Base-by-base conservation (phyloP, 2,113 vertebrate genomes). In the Stercorarius parasiticus region DNA sequence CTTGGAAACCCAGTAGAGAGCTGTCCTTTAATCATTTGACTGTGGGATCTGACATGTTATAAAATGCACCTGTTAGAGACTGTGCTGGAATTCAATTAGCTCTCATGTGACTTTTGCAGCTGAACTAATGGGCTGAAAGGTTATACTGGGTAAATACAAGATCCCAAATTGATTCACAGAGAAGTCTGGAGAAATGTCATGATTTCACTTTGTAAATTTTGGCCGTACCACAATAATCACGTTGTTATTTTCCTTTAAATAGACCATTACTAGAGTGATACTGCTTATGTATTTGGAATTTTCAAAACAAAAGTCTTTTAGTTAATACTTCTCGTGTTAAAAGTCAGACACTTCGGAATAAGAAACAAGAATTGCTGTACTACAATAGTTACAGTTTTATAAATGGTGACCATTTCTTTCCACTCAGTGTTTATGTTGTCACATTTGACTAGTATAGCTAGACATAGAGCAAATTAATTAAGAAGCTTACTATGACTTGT, bases 111-210 rank as follows among this genome's bases (percentile, higher is more conserved):
- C 80, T 93, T 89, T 80, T 95, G 84, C 93, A 95, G 97, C 86
- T 97, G 94, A 97, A 94, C 91, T 97, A 97, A 95, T 89, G 95
- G 93, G 66, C 78, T 97, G 94, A 95, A 97, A 97, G 74, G 83
- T 96, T 95, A 97, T 76, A 94, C 91, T 97, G 83, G 83, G 78
- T 97, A 96, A 95, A 97, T 94, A 91, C 29, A 87, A 93, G 87
- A 93, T 82, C 83, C 56, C 64, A 91, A 47, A 87, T 22, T 89
- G 70, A 89, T 96, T 96, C 84, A 82, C 83, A 73, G 69, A 55
- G 43, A 69, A 67, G 56, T 59, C 58, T 76, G 73, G 45, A 95
- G 61, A 96, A 95, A 94, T 90, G 93, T 91, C 84, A 66, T 56
- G 77, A 94, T 95, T 95, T 89, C 86, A 95, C 70, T 91, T 79